A percentile compares a stretch with the other conserved stretches of the same genome.
Evolutionary conservation across 2,797 vertebrate species (phyloP).

Genomic region (Myotis myotis): DNA sequence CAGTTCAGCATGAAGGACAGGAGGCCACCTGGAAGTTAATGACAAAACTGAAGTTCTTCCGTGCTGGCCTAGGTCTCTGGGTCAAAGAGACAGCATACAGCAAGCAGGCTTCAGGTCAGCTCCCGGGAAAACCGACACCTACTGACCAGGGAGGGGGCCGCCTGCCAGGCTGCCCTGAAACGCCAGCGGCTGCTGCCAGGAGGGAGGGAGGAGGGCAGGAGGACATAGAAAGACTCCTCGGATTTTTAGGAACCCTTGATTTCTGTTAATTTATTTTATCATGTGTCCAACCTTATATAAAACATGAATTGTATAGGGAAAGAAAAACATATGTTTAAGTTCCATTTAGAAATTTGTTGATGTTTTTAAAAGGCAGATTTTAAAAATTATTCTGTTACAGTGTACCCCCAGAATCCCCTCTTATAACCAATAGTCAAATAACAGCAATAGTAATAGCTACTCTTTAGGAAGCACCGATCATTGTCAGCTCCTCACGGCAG

Average conservation of each 20-base stretch:
- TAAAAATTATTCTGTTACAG: background rate
- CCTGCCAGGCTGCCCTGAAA: background rate
- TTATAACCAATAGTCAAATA: background rate
- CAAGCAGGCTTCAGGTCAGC: background rate
- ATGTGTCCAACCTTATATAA: background rate
- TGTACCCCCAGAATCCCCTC: background rate
- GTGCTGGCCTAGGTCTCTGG: background rate
- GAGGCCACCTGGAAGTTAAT: background rate
- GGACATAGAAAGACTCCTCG: background rate
- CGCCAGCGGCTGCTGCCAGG: accelerated
- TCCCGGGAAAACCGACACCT: background rate
- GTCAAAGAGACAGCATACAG: background rate
- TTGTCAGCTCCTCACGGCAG: background rate
- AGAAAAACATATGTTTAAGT: background rate
- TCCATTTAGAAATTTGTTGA: background rate
- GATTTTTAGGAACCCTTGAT: background rate
- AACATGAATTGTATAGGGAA: background rate
- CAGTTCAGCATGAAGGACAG: background rate
- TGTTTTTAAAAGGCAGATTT: background rate
- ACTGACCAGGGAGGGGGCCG: background rate
- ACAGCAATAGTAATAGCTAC: background rate
- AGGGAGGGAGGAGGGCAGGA: accelerated
- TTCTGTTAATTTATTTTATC: background rate
- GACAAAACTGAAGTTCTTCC: background rate
- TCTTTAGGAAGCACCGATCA: background rate